Percentiles rank a stretch among this genome's conserved stretches.
These are phyloP conservation scores for Mormyrus lacerda DNA, from an alignment of 2,113 vertebrate genomes.

Conservation along the genomic window DNA sequence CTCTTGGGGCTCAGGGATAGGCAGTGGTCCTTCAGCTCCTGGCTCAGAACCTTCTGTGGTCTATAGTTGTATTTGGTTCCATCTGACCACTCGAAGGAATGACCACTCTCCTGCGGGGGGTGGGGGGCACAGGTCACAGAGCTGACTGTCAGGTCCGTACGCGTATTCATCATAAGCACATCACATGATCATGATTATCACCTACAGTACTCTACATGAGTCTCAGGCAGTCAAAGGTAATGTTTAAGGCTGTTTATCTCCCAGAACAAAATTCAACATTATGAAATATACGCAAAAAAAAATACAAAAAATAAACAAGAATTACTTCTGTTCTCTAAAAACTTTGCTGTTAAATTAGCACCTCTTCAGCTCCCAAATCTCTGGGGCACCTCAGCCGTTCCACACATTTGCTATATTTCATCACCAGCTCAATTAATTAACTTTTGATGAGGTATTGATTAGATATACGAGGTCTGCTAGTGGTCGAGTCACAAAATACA, in stretches of 20 bases:
- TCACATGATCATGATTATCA: not conserved
- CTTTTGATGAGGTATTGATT: not conserved
- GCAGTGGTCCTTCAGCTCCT: constrained; percentile 59
- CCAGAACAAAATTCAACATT: not conserved
- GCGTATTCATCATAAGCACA: not conserved
- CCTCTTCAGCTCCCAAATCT: not conserved
- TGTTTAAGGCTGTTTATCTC: not conserved
- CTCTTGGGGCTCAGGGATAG: constrained; percentile 68
- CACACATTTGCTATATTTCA: not conserved
- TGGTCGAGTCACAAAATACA: no score
- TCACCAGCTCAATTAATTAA: not conserved
- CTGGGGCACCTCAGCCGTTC: not conserved
- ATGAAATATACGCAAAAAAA: not conserved
- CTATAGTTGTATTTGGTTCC: constrained; percentile 67
- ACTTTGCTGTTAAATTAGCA: not conserved
- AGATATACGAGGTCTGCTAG: not conserved
- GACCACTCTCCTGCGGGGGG: not conserved
- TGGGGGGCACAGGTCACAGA: not conserved
- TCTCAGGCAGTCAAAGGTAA: not conserved
- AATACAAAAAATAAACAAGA: not conserved
- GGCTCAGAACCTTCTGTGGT: constrained; percentile 44
- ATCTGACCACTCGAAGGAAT: constrained; percentile 83
- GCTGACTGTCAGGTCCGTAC: not conserved
- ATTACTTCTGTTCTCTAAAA: not conserved
- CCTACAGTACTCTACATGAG: not conserved